Percentiles rank a stretch among this genome's conserved stretches.
These are phyloP conservation scores for Lagopus muta DNA, from an alignment of 2,113 vertebrate genomes.

Conservation along the genomic window DNA sequence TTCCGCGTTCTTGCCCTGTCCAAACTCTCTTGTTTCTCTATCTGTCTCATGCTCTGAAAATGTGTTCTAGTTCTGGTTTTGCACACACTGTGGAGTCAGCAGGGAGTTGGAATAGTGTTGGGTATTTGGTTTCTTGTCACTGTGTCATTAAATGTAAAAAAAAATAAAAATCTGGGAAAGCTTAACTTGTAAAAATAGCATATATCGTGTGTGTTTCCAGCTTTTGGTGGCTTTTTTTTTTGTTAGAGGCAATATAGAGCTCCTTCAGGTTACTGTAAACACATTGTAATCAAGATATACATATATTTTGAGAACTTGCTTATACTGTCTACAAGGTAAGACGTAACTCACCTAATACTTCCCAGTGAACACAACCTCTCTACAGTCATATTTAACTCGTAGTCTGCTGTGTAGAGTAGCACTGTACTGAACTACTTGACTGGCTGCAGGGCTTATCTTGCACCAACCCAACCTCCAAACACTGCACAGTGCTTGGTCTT, in stretches of 20 bases:
- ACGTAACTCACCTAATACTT: not conserved
- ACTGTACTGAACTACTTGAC: not conserved
- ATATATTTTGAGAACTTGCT: not conserved
- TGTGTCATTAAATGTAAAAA: not conserved
- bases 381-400: not conserved
- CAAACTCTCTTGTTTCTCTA: not conserved
- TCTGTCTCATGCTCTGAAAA: not conserved
- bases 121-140: conserved; percentile 14
- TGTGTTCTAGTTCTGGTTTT: not conserved
- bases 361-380: not conserved
- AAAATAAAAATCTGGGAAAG: not conserved
- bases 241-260: not conserved
- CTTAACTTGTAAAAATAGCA: not conserved
- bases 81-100: not conserved
- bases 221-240: not conserved
- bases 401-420: not conserved
- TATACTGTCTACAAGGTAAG: not conserved
- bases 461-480: not conserved
- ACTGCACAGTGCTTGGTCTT: not conserved
- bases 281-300: no score
- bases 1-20: rapidly evolving
- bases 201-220: not conserved
- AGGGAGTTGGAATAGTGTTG: not conserved
- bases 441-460: not conserved
- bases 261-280: not conserved